Conservation (phyloP, 2,113 vertebrate species). For the Tetrax tetrax region DNA sequence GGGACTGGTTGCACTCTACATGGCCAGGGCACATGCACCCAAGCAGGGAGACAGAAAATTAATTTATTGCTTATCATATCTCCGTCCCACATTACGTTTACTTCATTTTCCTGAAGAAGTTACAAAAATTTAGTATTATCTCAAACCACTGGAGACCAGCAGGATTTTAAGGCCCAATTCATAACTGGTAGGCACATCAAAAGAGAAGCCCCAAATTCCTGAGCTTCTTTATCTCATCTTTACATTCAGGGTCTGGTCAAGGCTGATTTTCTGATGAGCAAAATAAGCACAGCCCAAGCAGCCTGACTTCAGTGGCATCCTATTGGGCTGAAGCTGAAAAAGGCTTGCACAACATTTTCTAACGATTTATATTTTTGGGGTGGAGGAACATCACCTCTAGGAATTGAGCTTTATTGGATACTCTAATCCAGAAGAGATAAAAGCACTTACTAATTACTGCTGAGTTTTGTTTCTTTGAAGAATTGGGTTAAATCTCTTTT, state of each 20-base stretch:
- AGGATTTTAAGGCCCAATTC: not conserved
- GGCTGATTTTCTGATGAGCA: not conserved
- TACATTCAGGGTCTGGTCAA: not conserved
- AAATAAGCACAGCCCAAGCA: not conserved
- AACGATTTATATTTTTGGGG: slow-evolving; percentile 10
- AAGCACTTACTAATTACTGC: slow-evolving; percentile 61
- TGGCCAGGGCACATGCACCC: not conserved
- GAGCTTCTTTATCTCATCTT: not conserved
- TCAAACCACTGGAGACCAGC: not conserved
- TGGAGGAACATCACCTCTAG: slow-evolving; percentile 55
- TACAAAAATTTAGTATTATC: not conserved
- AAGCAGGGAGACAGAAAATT: not conserved
- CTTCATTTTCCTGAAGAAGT: not conserved
- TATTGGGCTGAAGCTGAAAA: not conserved
- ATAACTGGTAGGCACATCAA: not conserved
- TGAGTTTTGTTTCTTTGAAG: slow-evolving; percentile 68
- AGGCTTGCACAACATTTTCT: not conserved
- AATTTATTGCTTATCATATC: not conserved
- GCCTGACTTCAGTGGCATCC: not conserved
- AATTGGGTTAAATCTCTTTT: slow-evolving; percentile 61
- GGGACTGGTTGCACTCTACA: not conserved
- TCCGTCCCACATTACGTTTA: not conserved
- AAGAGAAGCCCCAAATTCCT: not conserved
- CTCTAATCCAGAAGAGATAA: slow-evolving; percentile 60
- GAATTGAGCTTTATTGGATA: slow-evolving; percentile 48